A percentile compares a stretch with the other conserved stretches of the same genome.
These are phyloP conservation scores for Hiodon tergisus DNA, from an alignment of 2,113 vertebrate species.

Conservation along the genomic window DNA sequence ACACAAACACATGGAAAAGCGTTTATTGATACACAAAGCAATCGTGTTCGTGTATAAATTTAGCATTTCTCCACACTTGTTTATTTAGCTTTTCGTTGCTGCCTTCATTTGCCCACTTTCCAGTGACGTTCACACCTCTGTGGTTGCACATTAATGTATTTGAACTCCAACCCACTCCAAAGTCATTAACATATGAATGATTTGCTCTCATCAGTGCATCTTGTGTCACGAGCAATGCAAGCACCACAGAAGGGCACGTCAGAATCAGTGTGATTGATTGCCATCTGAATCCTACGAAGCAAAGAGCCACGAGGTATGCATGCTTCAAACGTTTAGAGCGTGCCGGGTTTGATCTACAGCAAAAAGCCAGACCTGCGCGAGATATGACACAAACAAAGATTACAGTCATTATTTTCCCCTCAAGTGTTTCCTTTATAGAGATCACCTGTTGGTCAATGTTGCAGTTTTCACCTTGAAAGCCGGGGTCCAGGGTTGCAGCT, in stretches of 20 bases:
- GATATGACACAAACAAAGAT: too few relatives aligned
- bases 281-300: slow-evolving; percentile 24
- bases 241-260: background rate
- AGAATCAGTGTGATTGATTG: slow-evolving; percentile 16
- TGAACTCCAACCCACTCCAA: background rate
- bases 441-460: slow-evolving; percentile 26
- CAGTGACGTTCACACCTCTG: background rate
- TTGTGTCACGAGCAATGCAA: background rate
- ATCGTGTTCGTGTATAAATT: background rate
- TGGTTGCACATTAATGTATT: background rate
- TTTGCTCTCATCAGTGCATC: background rate
- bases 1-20: background rate
- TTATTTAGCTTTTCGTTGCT: background rate
- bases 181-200: background rate
- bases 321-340: background rate
- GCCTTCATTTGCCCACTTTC: background rate
- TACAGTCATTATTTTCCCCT: background rate
- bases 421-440: background rate
- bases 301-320: slow-evolving; percentile 9
- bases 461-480: slow-evolving; percentile 13
- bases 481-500: background rate
- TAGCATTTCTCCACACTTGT: background rate
- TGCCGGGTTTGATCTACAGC: background rate
- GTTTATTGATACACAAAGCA: background rate
- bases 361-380: too few relatives aligned